phyloP scores from a whole-genome alignment of 2,797 vertebrate species.

The Lemur catta region DNA sequence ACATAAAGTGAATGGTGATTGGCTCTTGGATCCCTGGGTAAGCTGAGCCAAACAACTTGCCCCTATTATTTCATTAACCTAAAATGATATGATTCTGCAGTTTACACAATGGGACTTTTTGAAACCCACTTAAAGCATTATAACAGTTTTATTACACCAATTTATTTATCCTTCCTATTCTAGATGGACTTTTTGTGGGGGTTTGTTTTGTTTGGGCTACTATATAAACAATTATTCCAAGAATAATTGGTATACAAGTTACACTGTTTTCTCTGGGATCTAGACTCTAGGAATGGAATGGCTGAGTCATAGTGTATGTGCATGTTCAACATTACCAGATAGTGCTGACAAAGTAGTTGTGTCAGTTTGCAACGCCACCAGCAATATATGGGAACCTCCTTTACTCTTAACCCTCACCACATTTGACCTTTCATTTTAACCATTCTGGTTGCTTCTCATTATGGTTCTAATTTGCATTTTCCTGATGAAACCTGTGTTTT shows the following conservation, averaged over 20 bases:
- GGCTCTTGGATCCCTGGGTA: background rate
- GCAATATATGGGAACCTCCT: background rate
- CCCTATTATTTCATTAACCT: background rate
- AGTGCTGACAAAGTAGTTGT: background rate
- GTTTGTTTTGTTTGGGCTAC: background rate
- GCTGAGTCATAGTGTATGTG: background rate
- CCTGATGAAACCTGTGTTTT: background rate
- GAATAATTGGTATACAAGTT: background rate
- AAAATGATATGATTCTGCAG: background rate
- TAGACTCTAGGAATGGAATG: background rate
- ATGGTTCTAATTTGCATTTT: background rate
- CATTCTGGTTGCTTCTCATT: background rate
- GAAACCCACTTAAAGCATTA: background rate
- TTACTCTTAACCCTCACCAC: background rate
- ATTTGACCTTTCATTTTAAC: background rate
- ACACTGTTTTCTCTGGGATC: background rate
- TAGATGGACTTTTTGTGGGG: background rate
- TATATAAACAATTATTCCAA: background rate
- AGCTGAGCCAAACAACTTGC: background rate
- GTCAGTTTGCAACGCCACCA: background rate
- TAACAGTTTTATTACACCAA: background rate
- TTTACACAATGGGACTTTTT: background rate
- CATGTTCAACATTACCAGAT: background rate
- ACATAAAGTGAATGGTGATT: background rate
- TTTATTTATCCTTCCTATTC: background rate